phyloP scores from a whole-genome alignment of 2,797 vertebrate genomes.

The Neopelma chrysocephalum region DNA sequence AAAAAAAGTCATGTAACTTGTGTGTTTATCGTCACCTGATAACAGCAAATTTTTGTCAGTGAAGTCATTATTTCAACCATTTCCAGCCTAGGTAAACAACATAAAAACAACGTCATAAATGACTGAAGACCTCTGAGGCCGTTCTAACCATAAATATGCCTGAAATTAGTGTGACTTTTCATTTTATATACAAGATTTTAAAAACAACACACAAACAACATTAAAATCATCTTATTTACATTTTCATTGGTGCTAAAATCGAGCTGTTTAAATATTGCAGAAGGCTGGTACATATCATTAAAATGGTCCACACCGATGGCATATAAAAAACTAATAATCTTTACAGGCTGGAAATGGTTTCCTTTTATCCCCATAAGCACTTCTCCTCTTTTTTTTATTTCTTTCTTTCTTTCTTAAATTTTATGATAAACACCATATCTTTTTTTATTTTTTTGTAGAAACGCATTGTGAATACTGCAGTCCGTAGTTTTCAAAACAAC shows the following conservation, averaged over 20 bases:
- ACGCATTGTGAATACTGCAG: conserved; percentile 64
- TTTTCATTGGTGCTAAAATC: conserved; percentile 77
- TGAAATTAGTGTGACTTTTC: conserved; percentile 78
- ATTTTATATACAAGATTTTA: conserved; percentile 84
- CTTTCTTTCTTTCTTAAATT: conserved; percentile 44
- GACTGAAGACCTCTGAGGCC: conserved; percentile 76
- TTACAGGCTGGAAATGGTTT: conserved; percentile 76
- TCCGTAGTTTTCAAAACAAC: conserved; percentile 79
- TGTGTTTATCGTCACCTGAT: conserved; percentile 65
- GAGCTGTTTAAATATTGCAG: conserved; percentile 81
- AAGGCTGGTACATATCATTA: conserved; percentile 74
- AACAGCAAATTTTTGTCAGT: conserved; percentile 64
- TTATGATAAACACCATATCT: conserved; percentile 71
- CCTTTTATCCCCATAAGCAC: conserved; percentile 62
- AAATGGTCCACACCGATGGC: conserved; percentile 72
- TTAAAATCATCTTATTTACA: conserved; percentile 88
- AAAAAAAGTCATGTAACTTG: not conserved
- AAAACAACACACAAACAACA: conserved; percentile 78
- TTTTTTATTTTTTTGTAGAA: conserved; percentile 63
- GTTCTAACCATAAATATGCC: conserved; percentile 80
- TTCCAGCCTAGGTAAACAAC: conserved; percentile 78
- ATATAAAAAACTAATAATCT: conserved; percentile 69
- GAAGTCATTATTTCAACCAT: conserved; percentile 68
- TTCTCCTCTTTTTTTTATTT: conserved; percentile 49
- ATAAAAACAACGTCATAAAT: conserved; percentile 72